A percentile compares a stretch with the other conserved stretches of the same genome.
phyloP scores from a whole-genome alignment of 2,888 invertebrate species.

The Ophion slaviceki region DNA sequence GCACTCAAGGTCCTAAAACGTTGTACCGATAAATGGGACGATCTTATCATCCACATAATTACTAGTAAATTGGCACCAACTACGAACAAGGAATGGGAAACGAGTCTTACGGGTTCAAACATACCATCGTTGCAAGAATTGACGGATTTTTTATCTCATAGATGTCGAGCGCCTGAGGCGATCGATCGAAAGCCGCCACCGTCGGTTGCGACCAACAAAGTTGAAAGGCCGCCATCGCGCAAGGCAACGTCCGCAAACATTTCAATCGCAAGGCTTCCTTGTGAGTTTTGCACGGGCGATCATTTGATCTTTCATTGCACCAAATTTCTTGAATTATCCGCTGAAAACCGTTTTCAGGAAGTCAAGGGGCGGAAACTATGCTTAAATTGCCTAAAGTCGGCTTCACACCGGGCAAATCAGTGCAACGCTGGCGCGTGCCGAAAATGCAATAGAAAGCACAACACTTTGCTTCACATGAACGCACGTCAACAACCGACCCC shows the following conservation, averaged over 20 bases:
- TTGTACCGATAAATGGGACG: constrained; percentile 69
- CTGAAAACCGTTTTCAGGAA: constrained; percentile 15
- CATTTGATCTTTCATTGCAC: constrained; percentile 32
- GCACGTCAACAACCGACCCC: no score
- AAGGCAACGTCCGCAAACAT: neutral
- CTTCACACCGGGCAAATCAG: neutral
- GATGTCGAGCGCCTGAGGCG: constrained; percentile 53
- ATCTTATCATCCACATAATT: constrained; percentile 67
- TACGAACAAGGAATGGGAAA: constrained; percentile 66
- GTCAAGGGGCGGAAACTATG: constrained; percentile 2
- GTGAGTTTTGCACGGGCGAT: constrained; percentile 10
- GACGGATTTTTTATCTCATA: constrained; percentile 60
- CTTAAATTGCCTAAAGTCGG: constrained; percentile 4
- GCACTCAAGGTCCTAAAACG: constrained; percentile 67
- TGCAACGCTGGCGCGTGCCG: no score
- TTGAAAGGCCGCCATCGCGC: neutral
- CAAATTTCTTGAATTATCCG: constrained; percentile 24
- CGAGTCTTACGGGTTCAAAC: neutral
- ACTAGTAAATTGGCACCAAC: constrained; percentile 30
- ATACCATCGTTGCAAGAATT: constrained; percentile 48
- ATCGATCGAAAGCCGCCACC: neutral
- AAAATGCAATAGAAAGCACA: no score
- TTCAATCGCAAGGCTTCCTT: neutral
- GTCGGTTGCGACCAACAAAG: neutral
- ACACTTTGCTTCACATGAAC: no score